phyloP scores from a whole-genome alignment of 2,888 invertebrate genomes.

The Agonopterix subpropinquella region DNA sequence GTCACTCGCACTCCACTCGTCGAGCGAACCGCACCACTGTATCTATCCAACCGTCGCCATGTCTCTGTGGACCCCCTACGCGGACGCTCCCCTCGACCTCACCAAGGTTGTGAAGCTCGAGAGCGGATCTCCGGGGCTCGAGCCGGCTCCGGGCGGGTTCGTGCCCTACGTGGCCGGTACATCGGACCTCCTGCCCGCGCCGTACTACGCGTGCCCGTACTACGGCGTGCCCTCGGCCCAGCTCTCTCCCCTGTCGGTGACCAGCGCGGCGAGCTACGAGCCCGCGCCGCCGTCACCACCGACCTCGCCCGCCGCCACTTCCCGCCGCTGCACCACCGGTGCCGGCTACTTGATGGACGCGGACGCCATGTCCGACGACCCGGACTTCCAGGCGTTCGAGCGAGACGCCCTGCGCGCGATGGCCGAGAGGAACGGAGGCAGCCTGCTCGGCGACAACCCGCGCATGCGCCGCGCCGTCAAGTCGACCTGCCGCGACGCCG shows the following conservation, averaged over 20 bases:
- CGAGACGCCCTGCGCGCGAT: conserved; percentile 80
- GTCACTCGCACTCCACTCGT: conserved; percentile 19
- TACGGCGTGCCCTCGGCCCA: conserved; percentile 15
- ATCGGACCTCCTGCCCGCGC: neutral
- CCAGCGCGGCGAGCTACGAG: conserved; percentile 13
- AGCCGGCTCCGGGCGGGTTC: too few relatives aligned
- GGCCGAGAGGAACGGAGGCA: conserved; percentile 74
- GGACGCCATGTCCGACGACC: conserved; percentile 52
- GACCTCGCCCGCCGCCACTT: conserved; percentile 1
- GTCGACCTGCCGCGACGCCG: conserved; percentile 39
- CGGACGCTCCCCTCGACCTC: conserved; percentile 38
- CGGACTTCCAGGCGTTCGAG: conserved; percentile 80
- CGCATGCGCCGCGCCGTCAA: conserved; percentile 78
- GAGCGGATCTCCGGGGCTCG: neutral
- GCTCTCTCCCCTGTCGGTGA: conserved; percentile 27
- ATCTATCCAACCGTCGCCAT: conserved; percentile 19
- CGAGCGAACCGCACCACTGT: conserved; percentile 11
- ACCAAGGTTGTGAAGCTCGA: conserved; percentile 13
- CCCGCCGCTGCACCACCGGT: conserved; percentile 8
- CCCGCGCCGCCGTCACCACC: conserved; percentile 23
- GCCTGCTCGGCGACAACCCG: conserved; percentile 73
- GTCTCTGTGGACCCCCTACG: conserved; percentile 61
- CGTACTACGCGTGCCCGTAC: neutral
- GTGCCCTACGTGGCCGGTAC: too few relatives aligned
- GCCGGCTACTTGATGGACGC: conserved; percentile 19